Evolutionary conservation across 2,113 vertebrate genomes (phyloP).

Genomic region (Salvelinus namaycush): DNA sequence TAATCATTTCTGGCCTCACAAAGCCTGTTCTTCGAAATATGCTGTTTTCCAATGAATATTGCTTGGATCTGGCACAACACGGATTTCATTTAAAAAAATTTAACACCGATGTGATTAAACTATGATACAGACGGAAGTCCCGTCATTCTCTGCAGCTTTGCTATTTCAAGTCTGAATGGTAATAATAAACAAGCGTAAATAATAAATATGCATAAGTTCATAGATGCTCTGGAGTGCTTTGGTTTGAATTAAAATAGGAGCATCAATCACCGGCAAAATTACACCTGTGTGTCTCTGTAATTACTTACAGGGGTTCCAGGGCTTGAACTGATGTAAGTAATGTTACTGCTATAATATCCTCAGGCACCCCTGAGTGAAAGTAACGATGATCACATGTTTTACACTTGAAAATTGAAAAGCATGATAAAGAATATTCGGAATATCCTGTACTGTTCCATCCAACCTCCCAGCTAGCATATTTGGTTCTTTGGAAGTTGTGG

Average conservation of each 20-base stretch:
- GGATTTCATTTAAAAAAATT: no score
- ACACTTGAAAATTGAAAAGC: no score
- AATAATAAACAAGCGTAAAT: constrained; percentile 14
- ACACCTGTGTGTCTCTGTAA: constrained; percentile 53
- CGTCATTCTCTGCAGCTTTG: background rate
- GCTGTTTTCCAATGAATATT: background rate
- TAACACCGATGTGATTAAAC: background rate
- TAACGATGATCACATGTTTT: constrained; percentile 47
- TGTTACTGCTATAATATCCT: constrained; percentile 44
- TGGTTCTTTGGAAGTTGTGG: no score
- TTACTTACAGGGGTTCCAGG: constrained; percentile 23
- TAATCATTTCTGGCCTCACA: no score
- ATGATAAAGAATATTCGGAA: no score
- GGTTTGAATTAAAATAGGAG: constrained; percentile 52
- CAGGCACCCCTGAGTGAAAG: constrained; percentile 15
- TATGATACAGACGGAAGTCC: background rate
- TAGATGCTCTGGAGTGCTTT: constrained; percentile 35
- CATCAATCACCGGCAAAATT: constrained; percentile 48
- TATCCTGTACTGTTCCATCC: no score
- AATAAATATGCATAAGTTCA: constrained; percentile 19
- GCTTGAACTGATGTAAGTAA: constrained; percentile 27
- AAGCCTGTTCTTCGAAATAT: no score
- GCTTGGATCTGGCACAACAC: no score
- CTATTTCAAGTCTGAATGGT: constrained; percentile 2
- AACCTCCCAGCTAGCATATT: no score